Percentiles rank a stretch among this genome's conserved stretches.
Evolutionary conservation across 2,113 vertebrate species (phyloP).

Genomic region (Mobula birostris): DNA sequence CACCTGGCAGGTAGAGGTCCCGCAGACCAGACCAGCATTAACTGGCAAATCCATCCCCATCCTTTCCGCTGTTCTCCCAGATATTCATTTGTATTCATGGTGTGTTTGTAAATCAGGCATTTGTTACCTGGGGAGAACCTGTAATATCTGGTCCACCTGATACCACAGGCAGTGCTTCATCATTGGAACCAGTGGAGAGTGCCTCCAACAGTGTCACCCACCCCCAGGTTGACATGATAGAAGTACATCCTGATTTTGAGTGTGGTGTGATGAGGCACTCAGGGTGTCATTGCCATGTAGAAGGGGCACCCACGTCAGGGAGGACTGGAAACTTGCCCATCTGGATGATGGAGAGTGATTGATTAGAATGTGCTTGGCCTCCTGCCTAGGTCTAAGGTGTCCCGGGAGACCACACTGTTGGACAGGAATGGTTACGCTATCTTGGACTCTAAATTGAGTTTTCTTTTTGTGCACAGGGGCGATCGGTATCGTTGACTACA

Average conservation of each 20-base stretch:
- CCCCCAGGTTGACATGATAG: neutral
- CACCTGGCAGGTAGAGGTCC: no score
- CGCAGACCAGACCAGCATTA: no score
- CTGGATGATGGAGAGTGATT: neutral
- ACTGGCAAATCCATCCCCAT: no score
- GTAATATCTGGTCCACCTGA: neutral
- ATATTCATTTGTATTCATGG: no score
- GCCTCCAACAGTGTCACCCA: neutral
- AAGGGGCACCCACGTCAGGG: neutral
- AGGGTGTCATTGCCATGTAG: neutral
- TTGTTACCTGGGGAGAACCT: no score
- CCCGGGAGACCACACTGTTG: neutral
- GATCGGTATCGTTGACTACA: constrained; percentile 95
- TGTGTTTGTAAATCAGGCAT: no score
- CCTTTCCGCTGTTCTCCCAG: no score
- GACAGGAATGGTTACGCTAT: neutral
- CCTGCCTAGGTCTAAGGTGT: neutral
- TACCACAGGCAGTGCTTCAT: neutral
- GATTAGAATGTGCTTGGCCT: neutral
- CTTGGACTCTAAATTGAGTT: neutral
- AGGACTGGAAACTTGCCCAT: neutral
- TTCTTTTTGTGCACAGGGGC: constrained; percentile 70
- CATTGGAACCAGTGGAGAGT: neutral
- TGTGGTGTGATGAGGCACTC: neutral
- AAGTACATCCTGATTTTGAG: neutral